Evolutionary conservation across 2,797 vertebrate genomes (phyloP).

Genomic region (Muraenolepis orangiensis): DNA sequence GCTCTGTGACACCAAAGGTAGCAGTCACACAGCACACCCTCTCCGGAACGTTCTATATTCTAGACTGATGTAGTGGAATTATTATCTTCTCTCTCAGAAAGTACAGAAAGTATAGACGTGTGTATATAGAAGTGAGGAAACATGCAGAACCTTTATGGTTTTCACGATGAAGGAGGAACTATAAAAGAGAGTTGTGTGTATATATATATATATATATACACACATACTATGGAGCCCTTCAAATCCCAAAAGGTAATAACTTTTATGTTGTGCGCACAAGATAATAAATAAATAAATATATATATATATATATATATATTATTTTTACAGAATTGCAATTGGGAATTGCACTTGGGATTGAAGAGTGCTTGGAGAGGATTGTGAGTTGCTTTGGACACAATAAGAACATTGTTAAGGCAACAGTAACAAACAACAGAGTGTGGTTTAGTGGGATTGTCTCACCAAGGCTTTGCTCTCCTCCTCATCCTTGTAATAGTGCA

Average conservation of each 20-base stretch:
- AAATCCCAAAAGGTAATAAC: too few relatives aligned
- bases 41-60: background rate
- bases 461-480: conserved; percentile 96
- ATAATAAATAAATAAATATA: background rate
- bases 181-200: background rate
- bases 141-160: background rate
- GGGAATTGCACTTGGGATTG: background rate
- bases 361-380: background rate
- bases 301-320: background rate
- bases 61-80: background rate
- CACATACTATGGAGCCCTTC: background rate
- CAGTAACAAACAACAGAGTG: too few relatives aligned
- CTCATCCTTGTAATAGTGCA: conserved; percentile 96
- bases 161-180: background rate
- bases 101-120: background rate
- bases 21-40: background rate
- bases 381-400: background rate
- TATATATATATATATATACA: background rate
- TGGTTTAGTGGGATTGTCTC: conserved; percentile 48
- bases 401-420: too few relatives aligned
- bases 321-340: background rate
- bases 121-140: background rate
- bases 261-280: too few relatives aligned
- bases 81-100: background rate
- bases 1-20: background rate